phyloP scores from a whole-genome alignment of 2,797 vertebrate species.

The Propithecus deckenii region DNA sequence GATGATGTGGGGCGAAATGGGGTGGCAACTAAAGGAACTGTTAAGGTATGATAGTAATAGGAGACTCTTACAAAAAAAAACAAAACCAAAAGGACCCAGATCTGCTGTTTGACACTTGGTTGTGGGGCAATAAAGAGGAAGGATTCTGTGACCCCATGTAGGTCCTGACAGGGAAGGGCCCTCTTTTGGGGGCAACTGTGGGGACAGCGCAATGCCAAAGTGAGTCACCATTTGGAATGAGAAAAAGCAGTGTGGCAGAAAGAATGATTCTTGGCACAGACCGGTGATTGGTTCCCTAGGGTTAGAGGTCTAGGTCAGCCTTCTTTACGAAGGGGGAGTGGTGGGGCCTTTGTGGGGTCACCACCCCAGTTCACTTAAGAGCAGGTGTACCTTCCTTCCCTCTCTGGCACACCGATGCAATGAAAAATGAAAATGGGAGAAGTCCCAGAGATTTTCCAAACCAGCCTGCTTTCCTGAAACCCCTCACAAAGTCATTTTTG shows the following conservation, averaged over 20 bases:
- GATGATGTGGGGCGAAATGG: not conserved
- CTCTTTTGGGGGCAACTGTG: not conserved
- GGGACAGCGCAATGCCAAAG: not conserved
- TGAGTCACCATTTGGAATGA: slow-evolving; percentile 27
- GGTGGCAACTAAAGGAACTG: not conserved
- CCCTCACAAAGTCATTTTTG: not conserved
- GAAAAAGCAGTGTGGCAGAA: not conserved
- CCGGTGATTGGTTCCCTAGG: not conserved
- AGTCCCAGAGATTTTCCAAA: not conserved
- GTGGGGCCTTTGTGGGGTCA: not conserved
- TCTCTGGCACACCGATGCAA: not conserved
- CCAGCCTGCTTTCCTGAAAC: not conserved
- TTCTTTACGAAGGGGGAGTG: not conserved
- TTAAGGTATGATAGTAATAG: not conserved
- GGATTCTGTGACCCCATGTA: not conserved
- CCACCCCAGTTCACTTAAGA: not conserved
- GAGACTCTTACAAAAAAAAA: not conserved
- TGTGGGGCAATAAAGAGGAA: not conserved
- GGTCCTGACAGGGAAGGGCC: not conserved
- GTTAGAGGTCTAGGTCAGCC: not conserved
- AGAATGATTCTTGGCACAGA: not conserved
- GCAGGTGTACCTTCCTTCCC: not conserved
- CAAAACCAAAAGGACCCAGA: not conserved
- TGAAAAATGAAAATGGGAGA: slow-evolving; percentile 9
- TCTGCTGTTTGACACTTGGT: not conserved